These are phyloP conservation scores for Eonycteris spelaea DNA, from an alignment of 2,113 vertebrate species.

Conservation along the genomic window DNA sequence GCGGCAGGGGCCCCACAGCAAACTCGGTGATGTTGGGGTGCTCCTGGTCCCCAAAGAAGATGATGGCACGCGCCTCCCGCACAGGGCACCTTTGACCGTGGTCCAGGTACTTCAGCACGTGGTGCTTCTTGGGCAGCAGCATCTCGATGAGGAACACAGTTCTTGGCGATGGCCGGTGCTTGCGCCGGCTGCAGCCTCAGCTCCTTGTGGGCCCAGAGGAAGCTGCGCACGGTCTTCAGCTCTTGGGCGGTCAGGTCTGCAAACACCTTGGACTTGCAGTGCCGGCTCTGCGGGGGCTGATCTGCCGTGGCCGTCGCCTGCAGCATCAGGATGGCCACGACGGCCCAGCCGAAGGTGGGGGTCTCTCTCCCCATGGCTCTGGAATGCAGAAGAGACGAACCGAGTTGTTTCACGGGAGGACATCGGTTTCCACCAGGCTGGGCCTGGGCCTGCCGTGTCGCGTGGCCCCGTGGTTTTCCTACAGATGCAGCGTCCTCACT, in stretches of 20 bases:
- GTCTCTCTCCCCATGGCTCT: neutral
- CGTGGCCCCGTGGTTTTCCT: neutral
- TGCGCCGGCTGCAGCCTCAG: conserved; percentile 79
- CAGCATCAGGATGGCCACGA: neutral
- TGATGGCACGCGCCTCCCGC: conserved; percentile 86
- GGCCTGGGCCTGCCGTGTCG: fast-evolving
- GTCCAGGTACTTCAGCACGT: conserved; percentile 86
- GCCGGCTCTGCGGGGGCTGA: fast-evolving
- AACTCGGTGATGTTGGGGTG: conserved; percentile 90
- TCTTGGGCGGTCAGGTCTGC: conserved; percentile 86
- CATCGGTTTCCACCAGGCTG: neutral
- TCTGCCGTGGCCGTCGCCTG: fast-evolving
- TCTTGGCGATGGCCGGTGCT: conserved; percentile 82
- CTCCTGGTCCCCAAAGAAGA: conserved; percentile 88
- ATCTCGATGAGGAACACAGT: conserved; percentile 93
- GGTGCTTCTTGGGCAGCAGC: conserved; percentile 86
- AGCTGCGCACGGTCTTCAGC: conserved; percentile 83
- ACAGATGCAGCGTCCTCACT: neutral
- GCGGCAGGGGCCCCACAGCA: conserved; percentile 87
- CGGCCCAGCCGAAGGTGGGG: neutral
- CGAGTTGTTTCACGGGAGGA: neutral
- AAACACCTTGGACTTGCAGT: conserved; percentile 79
- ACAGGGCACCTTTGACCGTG: conserved; percentile 76
- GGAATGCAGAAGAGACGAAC: neutral
- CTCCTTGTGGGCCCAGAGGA: conserved; percentile 82